Conservation (phyloP, 2,797 vertebrate species). For the Spea hammondii region DNA sequence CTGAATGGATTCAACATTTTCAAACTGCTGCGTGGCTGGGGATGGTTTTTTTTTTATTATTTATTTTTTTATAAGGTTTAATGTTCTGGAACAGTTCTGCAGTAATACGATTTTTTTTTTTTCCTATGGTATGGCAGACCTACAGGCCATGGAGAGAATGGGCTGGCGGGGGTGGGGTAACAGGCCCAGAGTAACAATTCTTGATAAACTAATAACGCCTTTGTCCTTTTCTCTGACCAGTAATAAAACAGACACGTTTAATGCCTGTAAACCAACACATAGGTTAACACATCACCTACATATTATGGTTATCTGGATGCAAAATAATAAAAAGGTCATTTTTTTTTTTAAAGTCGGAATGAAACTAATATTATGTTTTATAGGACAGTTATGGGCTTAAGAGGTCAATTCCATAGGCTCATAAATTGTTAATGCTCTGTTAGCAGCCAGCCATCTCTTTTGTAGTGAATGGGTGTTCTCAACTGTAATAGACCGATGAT, state of each 20-base stretch:
- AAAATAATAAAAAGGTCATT: constrained; percentile 18
- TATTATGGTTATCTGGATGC: constrained; percentile 24
- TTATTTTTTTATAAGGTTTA: constrained; percentile 46
- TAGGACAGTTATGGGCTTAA: constrained; percentile 45
- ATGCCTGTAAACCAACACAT: constrained; percentile 3
- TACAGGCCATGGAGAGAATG: constrained; percentile 34
- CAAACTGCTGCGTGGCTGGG: constrained; percentile 53
- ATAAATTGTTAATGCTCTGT: constrained; percentile 46
- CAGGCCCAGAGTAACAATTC: constrained; percentile 35
- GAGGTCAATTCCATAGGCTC: constrained; percentile 44
- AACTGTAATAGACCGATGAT: constrained; percentile 24
- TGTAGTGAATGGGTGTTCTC: constrained; percentile 29
- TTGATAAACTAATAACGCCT: constrained; percentile 48
- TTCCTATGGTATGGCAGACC: constrained; percentile 41
- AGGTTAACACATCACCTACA: constrained; percentile 15
- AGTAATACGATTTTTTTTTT: constrained; percentile 27
- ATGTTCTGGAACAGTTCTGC: constrained; percentile 53
- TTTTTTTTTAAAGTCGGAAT: background rate
- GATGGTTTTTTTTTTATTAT: constrained; percentile 16
- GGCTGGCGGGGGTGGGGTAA: constrained; percentile 9
- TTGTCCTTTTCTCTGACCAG: constrained; percentile 43
- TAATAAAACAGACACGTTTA: constrained; percentile 12
- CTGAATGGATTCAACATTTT: constrained; percentile 53
- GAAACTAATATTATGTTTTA: constrained; percentile 46
- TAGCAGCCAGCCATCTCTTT: constrained; percentile 26